These are phyloP conservation scores for Penelope pileata DNA, from an alignment of 2,113 vertebrate genomes.

Conservation along the genomic window DNA sequence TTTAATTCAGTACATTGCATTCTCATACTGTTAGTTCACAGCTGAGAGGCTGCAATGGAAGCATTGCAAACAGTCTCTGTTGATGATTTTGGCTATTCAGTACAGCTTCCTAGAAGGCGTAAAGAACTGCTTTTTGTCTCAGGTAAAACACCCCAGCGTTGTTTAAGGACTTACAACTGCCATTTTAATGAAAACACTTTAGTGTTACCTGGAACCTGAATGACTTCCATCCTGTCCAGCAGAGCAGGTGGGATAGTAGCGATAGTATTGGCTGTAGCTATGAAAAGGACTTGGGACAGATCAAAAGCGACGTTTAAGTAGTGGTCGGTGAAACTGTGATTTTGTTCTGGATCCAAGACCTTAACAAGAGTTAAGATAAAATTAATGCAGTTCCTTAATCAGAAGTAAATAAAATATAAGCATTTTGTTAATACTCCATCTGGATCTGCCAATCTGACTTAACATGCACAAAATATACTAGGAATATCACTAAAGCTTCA, in stretches of 20 bases:
- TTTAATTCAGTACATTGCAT: not conserved
- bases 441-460: not conserved
- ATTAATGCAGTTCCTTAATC: not conserved
- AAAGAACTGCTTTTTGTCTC: not conserved
- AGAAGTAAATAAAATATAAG: not conserved
- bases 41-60: not conserved
- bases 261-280: constrained; percentile 94
- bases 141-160: not conserved
- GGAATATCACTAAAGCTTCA: not conserved
- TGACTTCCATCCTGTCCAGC: constrained; percentile 95
- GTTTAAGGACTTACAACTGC: not conserved
- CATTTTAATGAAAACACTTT: not conserved
- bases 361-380: constrained; percentile 51
- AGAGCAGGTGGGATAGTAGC: constrained; percentile 92
- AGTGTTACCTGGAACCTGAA: constrained; percentile 91
- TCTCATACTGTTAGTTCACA: not conserved
- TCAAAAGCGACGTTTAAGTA: constrained; percentile 97
- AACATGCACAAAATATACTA: not conserved
- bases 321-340: constrained; percentile 97
- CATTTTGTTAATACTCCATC: not conserved
- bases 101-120: not conserved
- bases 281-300: constrained; percentile 98
- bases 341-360: constrained; percentile 98
- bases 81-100: rapidly evolving
- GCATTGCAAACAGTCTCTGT: not conserved